phyloP scores from a whole-genome alignment of 2,888 invertebrate species.

The Aspidiotus rigidus region DNA sequence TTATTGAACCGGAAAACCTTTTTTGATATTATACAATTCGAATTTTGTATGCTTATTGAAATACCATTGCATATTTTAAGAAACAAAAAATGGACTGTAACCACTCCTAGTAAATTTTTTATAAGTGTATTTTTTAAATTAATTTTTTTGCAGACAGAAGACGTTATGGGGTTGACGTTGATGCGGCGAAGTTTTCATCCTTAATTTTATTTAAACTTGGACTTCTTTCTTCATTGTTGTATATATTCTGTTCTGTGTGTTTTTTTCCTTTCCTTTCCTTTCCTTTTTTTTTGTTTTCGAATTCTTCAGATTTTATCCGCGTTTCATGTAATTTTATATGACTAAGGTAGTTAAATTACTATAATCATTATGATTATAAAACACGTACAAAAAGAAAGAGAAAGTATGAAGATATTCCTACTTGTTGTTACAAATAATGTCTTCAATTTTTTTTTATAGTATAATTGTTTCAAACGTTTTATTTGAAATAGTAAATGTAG shows the following conservation, averaged over 20 bases:
- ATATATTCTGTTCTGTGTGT: background rate
- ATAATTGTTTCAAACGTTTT: too few species aligned
- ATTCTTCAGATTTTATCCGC: background rate
- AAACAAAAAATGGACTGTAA: too few species aligned
- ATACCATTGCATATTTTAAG: background rate
- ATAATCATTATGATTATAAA: too few species aligned
- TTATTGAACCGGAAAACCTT: too few species aligned
- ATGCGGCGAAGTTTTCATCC: background rate
- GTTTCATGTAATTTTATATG: background rate
- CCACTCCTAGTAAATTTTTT: background rate
- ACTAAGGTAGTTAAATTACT: too few species aligned
- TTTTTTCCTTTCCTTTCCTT: background rate
- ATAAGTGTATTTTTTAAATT: background rate
- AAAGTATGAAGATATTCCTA: too few species aligned
- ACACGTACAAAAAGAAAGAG: too few species aligned
- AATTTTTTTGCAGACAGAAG: slow-evolving; percentile 23
- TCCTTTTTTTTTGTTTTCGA: background rate
- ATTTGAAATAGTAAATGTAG: too few species aligned
- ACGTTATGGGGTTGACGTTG: slow-evolving; percentile 21
- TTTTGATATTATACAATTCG: too few species aligned
- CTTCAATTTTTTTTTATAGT: too few species aligned
- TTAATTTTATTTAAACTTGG: background rate
- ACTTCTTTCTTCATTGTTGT: background rate
- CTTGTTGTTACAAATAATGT: too few species aligned
- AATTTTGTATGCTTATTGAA: too few species aligned